Base-by-base conservation (phyloP, 2,113 vertebrate species). In the Saccopteryx leptura region DNA sequence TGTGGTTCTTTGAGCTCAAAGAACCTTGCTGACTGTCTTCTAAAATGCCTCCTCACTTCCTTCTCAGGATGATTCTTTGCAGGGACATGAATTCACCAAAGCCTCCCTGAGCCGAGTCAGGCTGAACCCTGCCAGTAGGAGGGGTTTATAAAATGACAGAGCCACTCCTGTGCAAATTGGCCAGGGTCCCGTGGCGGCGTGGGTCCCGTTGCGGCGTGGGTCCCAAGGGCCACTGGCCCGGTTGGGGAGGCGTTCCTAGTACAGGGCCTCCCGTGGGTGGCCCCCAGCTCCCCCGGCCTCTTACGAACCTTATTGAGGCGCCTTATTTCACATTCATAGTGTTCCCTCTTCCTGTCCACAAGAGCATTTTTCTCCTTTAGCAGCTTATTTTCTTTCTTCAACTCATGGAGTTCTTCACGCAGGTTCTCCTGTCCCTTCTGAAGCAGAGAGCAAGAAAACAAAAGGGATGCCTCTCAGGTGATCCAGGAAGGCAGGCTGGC, bases 271-370 rank as follows among this genome's bases (percentile, higher is more conserved):
- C 21, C 19, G 1, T 24, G 1, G 13, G n/a, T 13, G 15, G 33
- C 46, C 83, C 33, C 46, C 4, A 7, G 4, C 9, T 39, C 39
- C 39, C 39, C 78, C 13, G 15, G 21, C 26, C 31, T 3, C 4
- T 2, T 23, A 76, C 88, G 58, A 98, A 99, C 98, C 98, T 98
- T 98, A 80, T 98, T 98, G 68, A 99, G 98, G 39, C 98, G 98
- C 78, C 79, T 97, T 90, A 99, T 99, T 97, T 99, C 99, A 97
- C 94, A 90, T 75, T 98, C 97, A n/a, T 98, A 98, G 33, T 97
- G 92, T 31, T 98, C 98, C 56, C 97, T 98, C 93, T 94, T 98
- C 84, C 95, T 98, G 58, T 81, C 90, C 58, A 90, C 85, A 0
- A 97, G 87, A 75, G 93, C 79, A 0, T 98, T 98, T 90, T 97